Evolutionary conservation across 2,113 vertebrate genomes (phyloP), one percentile per base, ranked within the genome.

Genomic region (Archocentrus centrarchus): DNA sequence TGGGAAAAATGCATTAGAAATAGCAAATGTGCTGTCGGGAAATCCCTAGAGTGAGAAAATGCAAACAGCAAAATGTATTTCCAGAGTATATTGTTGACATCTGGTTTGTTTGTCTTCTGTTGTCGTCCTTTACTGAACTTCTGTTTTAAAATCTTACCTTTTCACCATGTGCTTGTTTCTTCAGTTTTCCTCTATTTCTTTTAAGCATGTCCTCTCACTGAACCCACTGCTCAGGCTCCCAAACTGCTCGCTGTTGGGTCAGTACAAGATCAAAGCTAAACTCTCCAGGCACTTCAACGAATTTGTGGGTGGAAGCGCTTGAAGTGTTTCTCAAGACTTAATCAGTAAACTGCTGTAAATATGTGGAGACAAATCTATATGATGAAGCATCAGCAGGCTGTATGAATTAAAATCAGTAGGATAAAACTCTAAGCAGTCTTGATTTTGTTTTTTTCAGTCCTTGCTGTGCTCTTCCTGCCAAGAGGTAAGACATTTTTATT

Each of bases 371-470:
- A 58, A 50, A 64, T 62, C 24, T 58, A 63, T 27, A 30, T 77
- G 50, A 59, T 8, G 2, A 53, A 39, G 27, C 7, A 15, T 41
- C 53, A 62, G 18, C 13, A 80, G 20, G 3, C 7, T n/a, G 1
- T 55, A 8, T 17, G 3, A 59, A 50, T 39, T n/a, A 32, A 63
- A 66, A 32, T 22, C 50, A 79, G 41, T 70, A 78, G 55, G 27
- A 6, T 73, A 55, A 20, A 73, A 73, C 47, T 73, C n/a, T 89
- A 75, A 88, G 75, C 66, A 27, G 24, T 59, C 0, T 2, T 82
- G 7, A 88, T 86, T 76, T 82, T 86, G 11, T 92, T 11, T 81
- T 3, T 95, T 95, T 85, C 89, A 96, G 96, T 95, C 88, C 76
- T 94, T 82, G 92, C 91, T 53, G 66, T 89, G 76, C 70, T 95